Conservation (phyloP, 2,888 invertebrate genomes). For the Automeris io region DNA sequence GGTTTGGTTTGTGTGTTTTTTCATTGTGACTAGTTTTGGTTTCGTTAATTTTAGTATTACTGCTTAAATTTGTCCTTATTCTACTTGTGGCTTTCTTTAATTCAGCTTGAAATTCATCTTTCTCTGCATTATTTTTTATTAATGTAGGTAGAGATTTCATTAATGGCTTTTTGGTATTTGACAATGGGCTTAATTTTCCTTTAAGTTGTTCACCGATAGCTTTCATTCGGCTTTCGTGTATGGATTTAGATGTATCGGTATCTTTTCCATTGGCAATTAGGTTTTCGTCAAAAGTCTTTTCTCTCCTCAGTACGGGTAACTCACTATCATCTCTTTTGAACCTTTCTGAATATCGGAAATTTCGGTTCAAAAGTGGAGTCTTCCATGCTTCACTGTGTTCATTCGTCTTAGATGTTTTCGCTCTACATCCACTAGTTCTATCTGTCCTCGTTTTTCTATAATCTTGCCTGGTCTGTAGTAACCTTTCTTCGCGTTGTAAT, state of each 20-base stretch:
- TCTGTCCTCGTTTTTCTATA: constrained; percentile 66
- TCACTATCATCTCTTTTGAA: constrained; percentile 59
- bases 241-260: constrained; percentile 48
- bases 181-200: constrained; percentile 44
- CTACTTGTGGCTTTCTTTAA: constrained; percentile 72
- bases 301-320: constrained; percentile 58
- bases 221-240: constrained; percentile 52
- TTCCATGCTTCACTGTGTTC: constrained; percentile 66
- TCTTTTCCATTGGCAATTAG: constrained; percentile 50
- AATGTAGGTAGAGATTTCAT: constrained; percentile 76
- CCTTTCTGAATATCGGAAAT: constrained; percentile 70
- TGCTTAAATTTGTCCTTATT: constrained; percentile 67
- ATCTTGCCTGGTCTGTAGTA: constrained; percentile 70
- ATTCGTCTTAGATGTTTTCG: constrained; percentile 62
- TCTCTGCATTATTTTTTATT: constrained; percentile 73
- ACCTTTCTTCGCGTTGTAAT: constrained; percentile 63
- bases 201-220: constrained; percentile 50
- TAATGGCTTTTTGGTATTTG: constrained; percentile 54
- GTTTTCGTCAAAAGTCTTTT: constrained; percentile 70
- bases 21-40: constrained; percentile 67
- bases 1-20: constrained; percentile 56
- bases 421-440: constrained; percentile 65
- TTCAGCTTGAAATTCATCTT: constrained; percentile 74
- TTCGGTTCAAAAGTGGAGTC: constrained; percentile 62
- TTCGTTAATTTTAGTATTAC: constrained; percentile 64